Conservation (phyloP, 2,888 invertebrate species). For the Ectemnius cavifrons region DNA sequence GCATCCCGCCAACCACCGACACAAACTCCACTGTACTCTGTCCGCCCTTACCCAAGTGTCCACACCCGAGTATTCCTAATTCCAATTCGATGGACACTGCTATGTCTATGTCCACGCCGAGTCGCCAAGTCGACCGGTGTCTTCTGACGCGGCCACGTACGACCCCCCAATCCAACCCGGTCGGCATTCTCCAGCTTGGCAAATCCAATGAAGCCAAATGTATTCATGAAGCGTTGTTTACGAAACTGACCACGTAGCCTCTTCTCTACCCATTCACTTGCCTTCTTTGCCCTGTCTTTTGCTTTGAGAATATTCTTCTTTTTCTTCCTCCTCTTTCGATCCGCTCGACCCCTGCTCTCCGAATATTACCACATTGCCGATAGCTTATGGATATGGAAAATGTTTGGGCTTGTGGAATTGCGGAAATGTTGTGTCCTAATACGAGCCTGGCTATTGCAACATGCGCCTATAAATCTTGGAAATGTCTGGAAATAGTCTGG, state of each 20-base stretch:
- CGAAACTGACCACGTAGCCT: constrained; percentile 60
- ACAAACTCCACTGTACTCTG: constrained; percentile 12
- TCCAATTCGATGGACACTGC: constrained; percentile 29
- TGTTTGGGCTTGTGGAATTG: too few relatives aligned
- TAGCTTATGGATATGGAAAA: not conserved
- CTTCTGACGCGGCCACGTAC: constrained; percentile 1
- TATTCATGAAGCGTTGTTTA: constrained; percentile 64
- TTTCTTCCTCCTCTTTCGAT: too few relatives aligned
- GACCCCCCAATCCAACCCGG: not conserved
- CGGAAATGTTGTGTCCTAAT: too few relatives aligned
- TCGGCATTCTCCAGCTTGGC: constrained; percentile 16
- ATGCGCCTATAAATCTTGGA: too few relatives aligned
- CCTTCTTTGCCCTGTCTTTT: constrained; percentile 20
- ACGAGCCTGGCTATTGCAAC: too few relatives aligned
- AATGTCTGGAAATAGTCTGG: too few relatives aligned
- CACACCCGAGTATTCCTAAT: constrained; percentile 23
- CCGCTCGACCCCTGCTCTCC: constrained; percentile 10
- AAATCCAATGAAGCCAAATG: constrained; percentile 51
- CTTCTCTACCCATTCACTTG: constrained; percentile 22
- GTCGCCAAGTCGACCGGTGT: too few relatives aligned
- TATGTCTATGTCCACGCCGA: too few relatives aligned
- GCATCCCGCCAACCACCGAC: constrained; percentile 34
- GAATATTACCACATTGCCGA: not conserved
- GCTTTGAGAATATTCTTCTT: not conserved
- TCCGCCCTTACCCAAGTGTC: constrained; percentile 20